phyloP scores from a whole-genome alignment of 2,113 vertebrate species.

The Antigone vipio region DNA sequence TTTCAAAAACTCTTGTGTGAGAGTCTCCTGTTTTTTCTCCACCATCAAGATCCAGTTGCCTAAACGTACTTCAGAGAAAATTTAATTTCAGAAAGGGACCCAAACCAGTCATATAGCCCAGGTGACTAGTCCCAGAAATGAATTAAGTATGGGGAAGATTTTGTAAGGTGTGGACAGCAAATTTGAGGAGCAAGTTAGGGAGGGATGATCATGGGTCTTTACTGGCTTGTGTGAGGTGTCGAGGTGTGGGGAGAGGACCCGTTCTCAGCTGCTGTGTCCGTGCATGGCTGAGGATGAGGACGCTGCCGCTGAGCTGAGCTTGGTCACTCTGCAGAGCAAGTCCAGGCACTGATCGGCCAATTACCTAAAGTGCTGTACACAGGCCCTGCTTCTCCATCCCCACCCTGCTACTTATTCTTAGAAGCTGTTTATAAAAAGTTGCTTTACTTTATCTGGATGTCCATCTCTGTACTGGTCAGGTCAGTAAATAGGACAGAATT shows the following conservation, averaged over 20 bases:
- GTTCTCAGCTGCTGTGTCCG: neutral
- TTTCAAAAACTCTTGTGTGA: neutral
- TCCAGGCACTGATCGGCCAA: neutral
- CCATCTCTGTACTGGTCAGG: neutral
- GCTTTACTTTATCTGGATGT: neutral
- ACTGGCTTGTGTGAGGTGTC: neutral
- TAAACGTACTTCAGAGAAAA: neutral
- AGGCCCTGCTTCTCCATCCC: neutral
- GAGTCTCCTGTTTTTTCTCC: neutral
- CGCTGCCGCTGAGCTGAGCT: neutral
- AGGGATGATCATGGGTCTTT: neutral
- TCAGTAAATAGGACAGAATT: neutral
- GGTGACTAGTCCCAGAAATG: neutral
- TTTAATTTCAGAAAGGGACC: neutral
- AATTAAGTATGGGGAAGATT: neutral
- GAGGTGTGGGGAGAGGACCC: neutral
- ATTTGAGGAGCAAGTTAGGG: neutral
- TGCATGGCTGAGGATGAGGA: neutral
- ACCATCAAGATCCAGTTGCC: neutral
- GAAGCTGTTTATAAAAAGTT: neutral
- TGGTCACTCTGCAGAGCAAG: neutral
- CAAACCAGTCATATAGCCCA: neutral
- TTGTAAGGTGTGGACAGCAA: neutral
- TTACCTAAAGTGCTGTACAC: neutral
- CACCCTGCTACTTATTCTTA: neutral